Evolutionary conservation across 2,888 invertebrate genomes (phyloP), one percentile per base, ranked within the genome.

Genomic region (Polydrusus tereticollis): DNA sequence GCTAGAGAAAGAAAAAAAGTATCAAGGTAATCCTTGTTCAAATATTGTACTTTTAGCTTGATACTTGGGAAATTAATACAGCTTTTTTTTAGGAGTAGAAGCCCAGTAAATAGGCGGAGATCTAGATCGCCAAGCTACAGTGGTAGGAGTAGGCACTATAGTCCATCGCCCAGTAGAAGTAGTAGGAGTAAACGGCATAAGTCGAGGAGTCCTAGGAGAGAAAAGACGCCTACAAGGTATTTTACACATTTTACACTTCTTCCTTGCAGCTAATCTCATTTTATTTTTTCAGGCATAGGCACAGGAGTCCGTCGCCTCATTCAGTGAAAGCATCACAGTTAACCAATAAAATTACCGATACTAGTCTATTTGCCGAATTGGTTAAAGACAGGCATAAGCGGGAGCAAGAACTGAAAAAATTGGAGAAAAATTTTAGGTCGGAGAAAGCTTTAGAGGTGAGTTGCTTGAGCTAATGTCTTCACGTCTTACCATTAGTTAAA

Each of bases 361-460:
- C 96, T 7, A 95, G 95, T 83, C 88, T 96, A 10, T 96, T 96
- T 83, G 96, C 96, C 0, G 95, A 96, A 85, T 88, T 96, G 73
- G 94, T 96, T 12, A 95, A 95, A 82, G 94, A 94, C 81, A 91
- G 92, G 77, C 93, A 94, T 78, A 94, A 93, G 87, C 88, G 94
- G 7, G 93, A 93, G 70, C 88, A 94, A 83, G 94, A 94, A 64
- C 84, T 89, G 71, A 88, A 90, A 85, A 93, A 91, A 83, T 83
- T 93, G 12, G 90, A 80, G 90, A 75, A 78, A 58, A 77, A 75
- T 41, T 41, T 73, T 10, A 75, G 52, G 16, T 66, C 74, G 67
- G 77, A 74, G 21, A 69, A 73, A 43, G 77, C 73, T 33, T 69
- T 43, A 6, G 70, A 73, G 21, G 47, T 47, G n/a, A 23, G 47